Evolutionary conservation across 2,113 vertebrate species (phyloP), one percentile per base, ranked within the genome.

Genomic region (Apistogramma diplotaenia): DNA sequence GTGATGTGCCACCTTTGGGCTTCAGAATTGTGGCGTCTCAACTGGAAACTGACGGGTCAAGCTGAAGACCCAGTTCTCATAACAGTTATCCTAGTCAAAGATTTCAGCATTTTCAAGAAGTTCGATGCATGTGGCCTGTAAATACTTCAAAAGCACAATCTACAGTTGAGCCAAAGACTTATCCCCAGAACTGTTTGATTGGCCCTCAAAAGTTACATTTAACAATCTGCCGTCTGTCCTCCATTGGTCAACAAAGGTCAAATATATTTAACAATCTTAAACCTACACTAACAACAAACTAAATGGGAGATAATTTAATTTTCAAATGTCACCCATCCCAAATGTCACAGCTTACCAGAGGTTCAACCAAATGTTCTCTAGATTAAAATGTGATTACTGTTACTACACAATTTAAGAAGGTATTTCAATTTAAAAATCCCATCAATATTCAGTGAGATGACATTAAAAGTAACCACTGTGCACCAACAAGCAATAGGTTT

Each of bases 401-500:
- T 62, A 79, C 76, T n/a, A 49, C 21, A 65, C 37, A 40, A 62
- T 85, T 82, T 84, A 80, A 88, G 78, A 79, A 49, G 16, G 79
- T 80, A 71, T 77, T 89, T 73, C 74, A 58, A 86, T 84, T 83
- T 73, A 89, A 82, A 85, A 81, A 87, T 78, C 65, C 76, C 51
- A 74, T 92, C 85, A 84, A 56, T 65, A 85, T 90, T 82, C 86
- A 84, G 49, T 60, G 76, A 33, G 79, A 86, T 67, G 61, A 61
- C 33, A 80, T n/a, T 53, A 74, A 40, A 43, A 29, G 8, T 8
- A 35, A 25, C 2, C 54, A 2, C n/a, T 56, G 27, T 49, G 46
- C 53, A 54, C 19, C 23, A 8, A 35, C 25, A 55, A 33, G 13
- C 29, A 25, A 33, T 6, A 43, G 8, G 13, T 75, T 51, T 62